Conservation (phyloP, 2,888 invertebrate genomes). For the Chaitophorus viminalis region DNA sequence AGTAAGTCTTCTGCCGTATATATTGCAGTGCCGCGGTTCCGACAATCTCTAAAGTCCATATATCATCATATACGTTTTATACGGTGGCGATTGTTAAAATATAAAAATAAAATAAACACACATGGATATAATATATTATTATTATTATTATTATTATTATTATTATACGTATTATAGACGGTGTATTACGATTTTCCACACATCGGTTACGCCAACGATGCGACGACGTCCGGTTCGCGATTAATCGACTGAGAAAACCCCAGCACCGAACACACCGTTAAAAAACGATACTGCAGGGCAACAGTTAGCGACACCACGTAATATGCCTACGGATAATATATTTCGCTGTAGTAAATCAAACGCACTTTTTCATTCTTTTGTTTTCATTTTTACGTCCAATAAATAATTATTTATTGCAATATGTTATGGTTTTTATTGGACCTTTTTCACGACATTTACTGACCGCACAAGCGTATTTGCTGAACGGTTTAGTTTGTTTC, state of each 20-base stretch:
- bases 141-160: too few species aligned
- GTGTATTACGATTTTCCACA: constrained; percentile 32
- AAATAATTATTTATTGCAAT: neutral
- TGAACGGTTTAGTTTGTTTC: too few species aligned
- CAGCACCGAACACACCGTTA: neutral
- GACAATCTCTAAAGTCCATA: constrained; percentile 6
- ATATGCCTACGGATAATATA: neutral
- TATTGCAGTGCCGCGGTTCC: neutral
- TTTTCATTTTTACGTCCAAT: neutral
- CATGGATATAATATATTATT: too few species aligned
- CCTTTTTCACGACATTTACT: too few species aligned
- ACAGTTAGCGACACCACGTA: constrained; percentile 1
- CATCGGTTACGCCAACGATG: too few species aligned
- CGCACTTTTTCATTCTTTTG: neutral
- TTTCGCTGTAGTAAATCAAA: constrained; percentile 37
- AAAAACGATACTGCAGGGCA: constrained; percentile 20
- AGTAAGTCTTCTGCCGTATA: neutral
- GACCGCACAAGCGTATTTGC: too few species aligned
- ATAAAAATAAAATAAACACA: too few species aligned
- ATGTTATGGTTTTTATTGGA: neutral
- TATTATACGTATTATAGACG: too few species aligned
- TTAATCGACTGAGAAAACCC: constrained; percentile 48
- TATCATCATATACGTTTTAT: neutral
- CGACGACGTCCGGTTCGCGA: constrained; percentile 37
- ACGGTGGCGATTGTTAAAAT: neutral